Conservation (phyloP, 2,888 invertebrate species). For the Cosmia pyralina region DNA sequence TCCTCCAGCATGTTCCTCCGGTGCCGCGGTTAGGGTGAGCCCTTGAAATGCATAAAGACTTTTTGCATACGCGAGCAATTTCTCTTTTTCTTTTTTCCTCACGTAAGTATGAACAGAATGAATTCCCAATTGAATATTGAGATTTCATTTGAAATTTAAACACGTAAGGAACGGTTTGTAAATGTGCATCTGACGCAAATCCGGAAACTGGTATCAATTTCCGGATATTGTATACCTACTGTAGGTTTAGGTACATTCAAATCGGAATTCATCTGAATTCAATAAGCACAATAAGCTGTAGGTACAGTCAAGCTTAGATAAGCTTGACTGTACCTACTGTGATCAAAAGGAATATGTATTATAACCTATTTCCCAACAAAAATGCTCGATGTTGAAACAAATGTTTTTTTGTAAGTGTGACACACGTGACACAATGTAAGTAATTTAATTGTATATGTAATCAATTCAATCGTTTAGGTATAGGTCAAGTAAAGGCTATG, state of each 20-base stretch:
- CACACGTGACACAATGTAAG: neutral
- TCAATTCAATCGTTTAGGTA: neutral
- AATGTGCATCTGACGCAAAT: slow-evolving; percentile 56
- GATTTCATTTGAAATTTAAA: slow-evolving; percentile 66
- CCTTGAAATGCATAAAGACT: slow-evolving; percentile 82
- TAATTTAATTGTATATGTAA: neutral
- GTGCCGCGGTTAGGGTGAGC: slow-evolving; percentile 77
- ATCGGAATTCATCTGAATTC: slow-evolving; percentile 28
- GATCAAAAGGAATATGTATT: neutral
- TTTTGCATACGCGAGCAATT: slow-evolving; percentile 80
- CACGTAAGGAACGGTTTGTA: slow-evolving; percentile 56
- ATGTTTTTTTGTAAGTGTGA: neutral
- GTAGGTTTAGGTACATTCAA: slow-evolving; percentile 18
- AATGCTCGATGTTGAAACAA: neutral
- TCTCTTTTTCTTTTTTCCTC: slow-evolving; percentile 71
- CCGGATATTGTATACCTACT: slow-evolving; percentile 14
- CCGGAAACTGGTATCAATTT: slow-evolving; percentile 39
- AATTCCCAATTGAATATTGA: slow-evolving; percentile 72
- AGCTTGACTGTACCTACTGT: slow-evolving; percentile 2
- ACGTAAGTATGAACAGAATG: slow-evolving; percentile 72
- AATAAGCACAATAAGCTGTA: too few relatives aligned
- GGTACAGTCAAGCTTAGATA: too few relatives aligned
- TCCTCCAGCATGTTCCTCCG: slow-evolving; percentile 81
- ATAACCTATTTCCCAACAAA: neutral
- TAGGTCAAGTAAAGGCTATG: neutral